Evolutionary conservation across 1,140 invertebrate genomes (phyloP), one percentile per base, ranked within the genome.

Genomic region (Drosophila pallidifrons): DNA sequence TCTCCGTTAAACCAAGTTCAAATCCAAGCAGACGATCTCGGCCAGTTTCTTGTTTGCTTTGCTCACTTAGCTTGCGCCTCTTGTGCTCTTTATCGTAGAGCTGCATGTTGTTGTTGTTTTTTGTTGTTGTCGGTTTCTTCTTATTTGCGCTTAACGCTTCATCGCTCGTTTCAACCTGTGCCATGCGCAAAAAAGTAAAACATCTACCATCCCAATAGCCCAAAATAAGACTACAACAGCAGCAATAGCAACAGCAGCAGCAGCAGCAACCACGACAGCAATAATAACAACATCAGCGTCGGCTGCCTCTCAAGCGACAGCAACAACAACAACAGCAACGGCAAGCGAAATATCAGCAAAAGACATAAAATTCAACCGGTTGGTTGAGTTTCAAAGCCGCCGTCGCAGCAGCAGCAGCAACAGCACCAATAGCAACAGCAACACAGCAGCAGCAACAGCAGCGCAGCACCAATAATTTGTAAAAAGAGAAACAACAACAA

Each of bases 291-390:
- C 58, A 72, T 65, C 60, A 68, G 70, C 66, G 74, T 75, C 66
- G 38, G 46, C 46, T 51, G 46, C 60, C 15, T 13, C 38, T 30
- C 11, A 55, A 52, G 46, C 60, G 60, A 51, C 60, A 67, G 16
- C 66, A 46, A 11, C 46, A 69, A 13, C 43, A 58, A 58, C 32
- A 72, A 52, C 51, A 65, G 73, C 61, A 38, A 38, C 35, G 10
- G 10, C 35, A 38, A 38, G 10, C 10, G 35, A 35, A 74, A 74
- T 63, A 77, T 67, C 70, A 63, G 75, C 75, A 65, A 77, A 88
- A 88, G 85, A 88, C 81, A 88, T 90, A 76, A 89, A 88, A 90
- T 66, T 90, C 72, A 90, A 89, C 85, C 86, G 85, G 85, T 89
- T 83, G 68, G 85, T 90, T 90, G 64, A 66, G 77, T 88, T 89